Conservation (phyloP, 2,888 invertebrate genomes). For the Epinotia bilunana region DNA sequence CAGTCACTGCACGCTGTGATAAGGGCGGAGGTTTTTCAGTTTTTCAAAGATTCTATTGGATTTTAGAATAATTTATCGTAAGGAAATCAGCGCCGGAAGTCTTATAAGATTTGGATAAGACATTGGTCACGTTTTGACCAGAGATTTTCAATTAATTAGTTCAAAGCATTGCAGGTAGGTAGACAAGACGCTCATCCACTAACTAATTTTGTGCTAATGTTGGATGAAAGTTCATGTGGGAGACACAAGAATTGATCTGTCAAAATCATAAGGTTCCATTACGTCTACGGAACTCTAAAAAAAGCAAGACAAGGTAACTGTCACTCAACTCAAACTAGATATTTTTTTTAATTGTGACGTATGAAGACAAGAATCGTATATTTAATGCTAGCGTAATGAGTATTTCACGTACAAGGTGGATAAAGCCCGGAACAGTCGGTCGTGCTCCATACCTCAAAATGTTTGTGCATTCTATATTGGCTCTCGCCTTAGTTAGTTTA, state of each 20-base stretch:
- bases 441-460: constrained; percentile 28
- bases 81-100: background rate
- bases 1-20: constrained; percentile 58
- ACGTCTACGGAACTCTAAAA: background rate
- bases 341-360: constrained; percentile 13
- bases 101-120: background rate
- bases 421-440: constrained; percentile 6
- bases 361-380: constrained; percentile 1
- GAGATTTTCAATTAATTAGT: background rate
- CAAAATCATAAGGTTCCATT: background rate
- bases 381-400: constrained; percentile 28
- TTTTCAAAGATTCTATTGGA: constrained; percentile 19
- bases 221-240: too few species aligned
- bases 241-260: background rate
- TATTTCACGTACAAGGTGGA: constrained; percentile 19
- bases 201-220: too few species aligned
- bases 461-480: constrained; percentile 22
- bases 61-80: constrained; percentile 5
- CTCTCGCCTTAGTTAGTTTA: constrained; percentile 9
- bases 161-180: too few species aligned
- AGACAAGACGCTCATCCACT: too few species aligned
- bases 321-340: background rate
- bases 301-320: constrained; percentile 7
- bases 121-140: background rate
- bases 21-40: constrained; percentile 51